Evolutionary conservation across 2,888 invertebrate genomes (phyloP).

Genomic region (Thereva unica): DNA sequence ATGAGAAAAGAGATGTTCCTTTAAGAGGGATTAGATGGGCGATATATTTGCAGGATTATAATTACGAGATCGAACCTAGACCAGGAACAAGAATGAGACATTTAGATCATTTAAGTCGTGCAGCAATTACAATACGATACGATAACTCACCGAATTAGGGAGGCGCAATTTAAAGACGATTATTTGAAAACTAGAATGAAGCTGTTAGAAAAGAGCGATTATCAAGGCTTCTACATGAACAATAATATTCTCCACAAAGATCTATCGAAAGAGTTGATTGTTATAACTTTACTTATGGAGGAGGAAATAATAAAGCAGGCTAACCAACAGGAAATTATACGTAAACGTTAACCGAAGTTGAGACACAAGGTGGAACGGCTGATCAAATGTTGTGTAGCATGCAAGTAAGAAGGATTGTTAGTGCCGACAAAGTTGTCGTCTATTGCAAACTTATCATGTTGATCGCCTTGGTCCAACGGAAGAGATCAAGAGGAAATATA

Average conservation of each 20-base stretch:
- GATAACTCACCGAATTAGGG: constrained; percentile 13
- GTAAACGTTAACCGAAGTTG: constrained; percentile 1
- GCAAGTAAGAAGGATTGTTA: constrained; percentile 31
- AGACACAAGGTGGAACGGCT: neutral
- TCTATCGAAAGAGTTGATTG: constrained; percentile 11
- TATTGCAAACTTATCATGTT: constrained; percentile 22
- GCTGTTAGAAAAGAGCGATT: constrained; percentile 10
- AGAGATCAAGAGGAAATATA: constrained; percentile 9
- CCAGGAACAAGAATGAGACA: constrained; percentile 15
- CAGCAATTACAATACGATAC: constrained; percentile 16
- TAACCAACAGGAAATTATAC: constrained; percentile 22
- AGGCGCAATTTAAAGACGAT: constrained; percentile 7
- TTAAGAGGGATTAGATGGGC: constrained; percentile 9
- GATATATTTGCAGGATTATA: too few species aligned
- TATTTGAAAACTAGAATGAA: constrained; percentile 5
- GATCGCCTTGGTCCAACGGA: constrained; percentile 27
- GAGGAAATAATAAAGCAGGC: constrained; percentile 17
- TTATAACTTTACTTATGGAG: constrained; percentile 27
- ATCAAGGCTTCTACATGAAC: constrained; percentile 8
- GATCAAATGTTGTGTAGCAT: constrained; percentile 2
- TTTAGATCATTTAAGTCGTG: constrained; percentile 31
- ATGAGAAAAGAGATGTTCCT: constrained; percentile 14
- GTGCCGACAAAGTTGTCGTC: constrained; percentile 4
- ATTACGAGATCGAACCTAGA: constrained; percentile 20
- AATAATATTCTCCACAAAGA: neutral